A percentile compares a stretch with the other conserved stretches of the same genome.
Evolutionary conservation across 1,140 invertebrate genomes (phyloP).

Genomic region (Oryctes rhinoceros): DNA sequence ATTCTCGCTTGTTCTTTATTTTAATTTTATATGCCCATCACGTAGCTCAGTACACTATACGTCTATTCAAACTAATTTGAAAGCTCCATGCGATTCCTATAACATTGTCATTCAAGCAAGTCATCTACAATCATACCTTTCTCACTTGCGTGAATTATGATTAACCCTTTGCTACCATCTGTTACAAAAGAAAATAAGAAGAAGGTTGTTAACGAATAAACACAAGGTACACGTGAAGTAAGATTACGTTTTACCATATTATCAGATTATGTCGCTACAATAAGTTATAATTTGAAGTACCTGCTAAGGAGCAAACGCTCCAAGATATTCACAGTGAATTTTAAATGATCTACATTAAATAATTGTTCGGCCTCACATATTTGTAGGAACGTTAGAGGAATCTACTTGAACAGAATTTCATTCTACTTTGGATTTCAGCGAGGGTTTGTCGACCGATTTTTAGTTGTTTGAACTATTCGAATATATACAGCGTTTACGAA

Average conservation of each 20-base stretch:
- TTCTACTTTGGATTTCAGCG: too few relatives aligned
- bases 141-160: slow-evolving; percentile 1
- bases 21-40: neutral
- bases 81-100: neutral
- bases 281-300: too few relatives aligned
- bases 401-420: too few relatives aligned
- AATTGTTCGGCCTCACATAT: too few relatives aligned
- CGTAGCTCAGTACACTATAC: neutral
- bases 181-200: neutral
- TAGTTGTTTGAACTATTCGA: too few relatives aligned
- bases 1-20: neutral
- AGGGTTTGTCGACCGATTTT: too few relatives aligned
- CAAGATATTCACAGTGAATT: too few relatives aligned
- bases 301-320: too few relatives aligned
- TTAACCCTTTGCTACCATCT: neutral
- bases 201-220: neutral
- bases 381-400: too few relatives aligned
- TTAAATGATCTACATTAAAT: too few relatives aligned
- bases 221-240: neutral
- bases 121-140: slow-evolving; percentile 5
- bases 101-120: neutral
- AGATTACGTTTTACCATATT: neutral
- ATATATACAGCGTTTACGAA: too few relatives aligned
- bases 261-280: too few relatives aligned
- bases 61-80: neutral